Conservation (phyloP, 30 jellyfish, hydroid and myxozoan genomes). For the Pelagia noctiluca region DNA sequence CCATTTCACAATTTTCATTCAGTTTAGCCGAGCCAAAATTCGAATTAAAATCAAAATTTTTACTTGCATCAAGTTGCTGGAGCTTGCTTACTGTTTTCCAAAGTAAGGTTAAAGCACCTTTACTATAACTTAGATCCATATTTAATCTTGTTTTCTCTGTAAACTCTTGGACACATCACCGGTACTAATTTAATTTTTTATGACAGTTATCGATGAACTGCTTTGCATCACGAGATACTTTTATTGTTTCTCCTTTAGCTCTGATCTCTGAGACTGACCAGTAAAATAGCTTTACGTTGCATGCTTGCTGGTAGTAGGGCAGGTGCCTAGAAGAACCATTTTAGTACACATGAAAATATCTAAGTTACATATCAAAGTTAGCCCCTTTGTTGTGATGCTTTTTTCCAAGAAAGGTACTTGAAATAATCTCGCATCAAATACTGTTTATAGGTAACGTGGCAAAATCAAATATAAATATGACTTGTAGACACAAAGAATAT, state of each 20-base stretch:
- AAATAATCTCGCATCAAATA: no score
- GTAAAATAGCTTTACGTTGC: conserved; percentile 17
- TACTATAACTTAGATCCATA: conserved; percentile 3
- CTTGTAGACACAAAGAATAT: no score
- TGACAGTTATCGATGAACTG: conserved; percentile 26
- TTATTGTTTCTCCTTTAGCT: conserved; percentile 8
- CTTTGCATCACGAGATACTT: conserved; percentile 29
- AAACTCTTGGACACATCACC: conserved; percentile 8
- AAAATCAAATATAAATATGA: no score
- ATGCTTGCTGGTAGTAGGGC: background rate
- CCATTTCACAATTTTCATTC: background rate
- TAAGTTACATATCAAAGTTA: background rate
- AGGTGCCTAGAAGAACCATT: background rate
- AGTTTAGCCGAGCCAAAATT: background rate
- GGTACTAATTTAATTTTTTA: conserved; percentile 7
- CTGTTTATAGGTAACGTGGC: no score
- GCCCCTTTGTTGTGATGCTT: background rate
- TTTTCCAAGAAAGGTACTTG: background rate
- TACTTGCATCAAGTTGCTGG: conserved; percentile 17
- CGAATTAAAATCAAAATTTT: background rate
- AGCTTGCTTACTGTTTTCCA: conserved; percentile 25
- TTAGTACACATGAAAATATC: background rate
- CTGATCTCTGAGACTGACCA: conserved; percentile 28
- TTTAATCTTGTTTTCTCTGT: conserved; percentile 17
- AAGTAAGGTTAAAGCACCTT: conserved; percentile 34